Conservation (phyloP, 1,140 invertebrate species). For the Cotesia chilonis region DNA sequence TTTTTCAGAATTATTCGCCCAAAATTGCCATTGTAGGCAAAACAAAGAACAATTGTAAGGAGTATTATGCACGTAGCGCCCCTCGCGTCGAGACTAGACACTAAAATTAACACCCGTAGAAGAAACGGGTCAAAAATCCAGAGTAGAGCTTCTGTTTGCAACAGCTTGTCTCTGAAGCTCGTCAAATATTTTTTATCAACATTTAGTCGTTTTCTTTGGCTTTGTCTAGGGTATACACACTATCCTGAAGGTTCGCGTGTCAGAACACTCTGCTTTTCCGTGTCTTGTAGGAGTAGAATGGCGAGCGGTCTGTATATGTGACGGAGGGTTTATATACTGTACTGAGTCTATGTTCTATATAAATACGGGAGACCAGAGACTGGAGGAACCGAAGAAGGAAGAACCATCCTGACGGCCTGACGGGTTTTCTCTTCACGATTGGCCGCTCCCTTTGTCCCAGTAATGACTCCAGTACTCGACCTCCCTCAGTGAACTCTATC, state of each 20-base stretch:
- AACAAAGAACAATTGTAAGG: too few relatives aligned
- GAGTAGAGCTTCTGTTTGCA: too few relatives aligned
- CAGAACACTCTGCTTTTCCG: conserved; percentile 9
- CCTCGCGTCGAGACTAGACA: too few relatives aligned
- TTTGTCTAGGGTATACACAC: not conserved
- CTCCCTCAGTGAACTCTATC: conserved; percentile 17
- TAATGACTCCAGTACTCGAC: conserved; percentile 42
- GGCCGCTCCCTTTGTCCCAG: conserved; percentile 44
- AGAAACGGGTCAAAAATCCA: too few relatives aligned
- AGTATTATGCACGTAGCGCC: too few relatives aligned
- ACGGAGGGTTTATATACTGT: too few relatives aligned
- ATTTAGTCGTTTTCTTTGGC: not conserved
- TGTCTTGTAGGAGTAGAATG: conserved; percentile 23
- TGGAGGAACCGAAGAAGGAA: conserved; percentile 29
- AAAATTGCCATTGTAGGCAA: too few relatives aligned
- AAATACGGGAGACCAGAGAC: not conserved
- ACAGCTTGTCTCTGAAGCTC: too few relatives aligned
- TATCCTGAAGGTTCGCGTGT: not conserved
- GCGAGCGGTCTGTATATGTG: not conserved
- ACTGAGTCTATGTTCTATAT: too few relatives aligned
- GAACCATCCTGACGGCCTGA: conserved; percentile 36
- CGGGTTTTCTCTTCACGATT: conserved; percentile 38
- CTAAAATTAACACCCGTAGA: too few relatives aligned
- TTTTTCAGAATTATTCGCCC: too few relatives aligned
- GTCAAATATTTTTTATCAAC: too few relatives aligned